Base-by-base conservation (phyloP, 2,888 invertebrate species). In the Xestia rhomboidea region DNA sequence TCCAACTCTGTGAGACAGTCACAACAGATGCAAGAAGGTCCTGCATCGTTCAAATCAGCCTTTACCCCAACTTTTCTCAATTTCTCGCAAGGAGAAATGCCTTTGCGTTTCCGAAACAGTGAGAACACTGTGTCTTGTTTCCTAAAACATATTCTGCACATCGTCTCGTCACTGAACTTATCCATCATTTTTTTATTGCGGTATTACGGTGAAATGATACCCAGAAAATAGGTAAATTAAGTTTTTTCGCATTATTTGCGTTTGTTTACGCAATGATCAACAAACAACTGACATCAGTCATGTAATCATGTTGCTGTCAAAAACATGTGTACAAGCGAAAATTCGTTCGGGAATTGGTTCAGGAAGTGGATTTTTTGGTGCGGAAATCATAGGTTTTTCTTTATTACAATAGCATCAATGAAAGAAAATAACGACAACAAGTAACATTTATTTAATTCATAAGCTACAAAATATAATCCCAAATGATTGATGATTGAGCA, bases 131-230 rank as follows among this genome's bases (percentile, higher is more conserved):
- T 89, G 54, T 90, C 89, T 83, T 93, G 90, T 34, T 77, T 84
- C 81, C 90, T 90, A 57, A 93, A 89, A 84, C 94, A 94, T 88
- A 94, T 92, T 79, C 94, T 91, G 80, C 94, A 94, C 49, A 87
- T 86, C 38, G 89, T 91, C 24, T 89, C 89, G 46, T 90, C 88
- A 51, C 68, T 77, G 38, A 78, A 82, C 60, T 74, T 75, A 79
- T 90, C 86, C 93, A 92, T 92, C 0, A 66, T 72, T 51, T 51
- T 44, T 27, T 27, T 30, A 21, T 44, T 38, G 11, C 1, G 10
- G 18, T 54, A 15, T 27, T 13, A 27, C 10, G 24, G 34, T 54
- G 7, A 54, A 21, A 30, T 27, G 15, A 10, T 46, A 46, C 24
- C 30, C 10, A 18, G 5, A 10, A 13, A 46, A 18, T n/a, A 67